Percentiles rank a stretch among this genome's conserved stretches.
Conservation (phyloP, 1,140 invertebrate species). For the Leptoteleia sp. region DNA sequence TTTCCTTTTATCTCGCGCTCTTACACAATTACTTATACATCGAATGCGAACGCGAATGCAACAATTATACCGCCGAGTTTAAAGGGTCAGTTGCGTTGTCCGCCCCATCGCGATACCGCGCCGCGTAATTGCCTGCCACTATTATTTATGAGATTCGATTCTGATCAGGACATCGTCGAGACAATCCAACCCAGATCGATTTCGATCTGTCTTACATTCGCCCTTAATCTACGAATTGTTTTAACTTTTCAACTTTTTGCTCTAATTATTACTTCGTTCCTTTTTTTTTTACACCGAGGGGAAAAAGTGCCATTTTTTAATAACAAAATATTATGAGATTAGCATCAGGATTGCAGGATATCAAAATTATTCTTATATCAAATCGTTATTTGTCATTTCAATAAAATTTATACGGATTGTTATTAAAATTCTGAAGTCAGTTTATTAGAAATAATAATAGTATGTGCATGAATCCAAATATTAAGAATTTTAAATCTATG, state of each 20-base stretch:
- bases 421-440: no score
- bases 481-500: no score
- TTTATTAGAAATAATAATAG: no score
- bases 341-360: no score
- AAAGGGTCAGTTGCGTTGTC: slow-evolving; percentile 74
- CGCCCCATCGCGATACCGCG: slow-evolving; percentile 70
- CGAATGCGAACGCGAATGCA: slow-evolving; percentile 66
- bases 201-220: slow-evolving; percentile 32
- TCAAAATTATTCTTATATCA: no score
- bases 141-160: slow-evolving; percentile 76
- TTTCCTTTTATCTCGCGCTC: slow-evolving; percentile 53
- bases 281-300: no score
- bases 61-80: slow-evolving; percentile 75
- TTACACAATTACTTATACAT: slow-evolving; percentile 59
- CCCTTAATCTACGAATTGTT: slow-evolving; percentile 14
- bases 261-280: no score
- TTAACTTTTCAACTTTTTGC: not conserved
- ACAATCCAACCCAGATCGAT: slow-evolving; percentile 55
- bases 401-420: no score
- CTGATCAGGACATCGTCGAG: slow-evolving; percentile 69
- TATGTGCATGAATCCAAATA: no score
- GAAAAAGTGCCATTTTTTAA: no score
- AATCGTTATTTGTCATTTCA: no score
- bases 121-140: slow-evolving; percentile 74
- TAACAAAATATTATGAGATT: no score